Evolutionary conservation across 2,113 vertebrate species (phyloP).

Genomic region (Misgurnus anguillicaudatus): DNA sequence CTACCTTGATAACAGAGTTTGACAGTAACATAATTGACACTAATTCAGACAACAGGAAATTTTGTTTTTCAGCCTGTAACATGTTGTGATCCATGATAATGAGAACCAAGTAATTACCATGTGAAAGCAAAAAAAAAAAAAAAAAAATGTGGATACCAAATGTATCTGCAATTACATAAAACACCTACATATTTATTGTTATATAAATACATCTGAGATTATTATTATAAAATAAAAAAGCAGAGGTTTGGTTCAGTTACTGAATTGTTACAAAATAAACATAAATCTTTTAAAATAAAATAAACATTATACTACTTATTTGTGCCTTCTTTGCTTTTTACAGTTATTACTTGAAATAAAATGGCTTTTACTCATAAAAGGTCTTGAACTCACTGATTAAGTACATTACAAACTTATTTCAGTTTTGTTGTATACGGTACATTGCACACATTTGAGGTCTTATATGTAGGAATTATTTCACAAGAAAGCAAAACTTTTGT

Average conservation of each 20-base stretch:
- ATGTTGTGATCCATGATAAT: no score
- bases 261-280: conserved; percentile 18
- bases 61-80: no score
- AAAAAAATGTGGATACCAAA: no score
- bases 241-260: conserved; percentile 72
- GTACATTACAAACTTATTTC: background rate
- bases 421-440: background rate
- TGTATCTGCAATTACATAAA: background rate
- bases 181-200: no score
- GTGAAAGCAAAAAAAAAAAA: no score
- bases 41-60: no score
- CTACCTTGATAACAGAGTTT: no score
- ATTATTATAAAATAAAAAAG: conserved; percentile 57
- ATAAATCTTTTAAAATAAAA: conserved; percentile 3
- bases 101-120: no score
- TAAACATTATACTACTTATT: background rate
- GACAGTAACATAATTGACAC: no score
- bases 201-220: background rate
- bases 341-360: background rate
- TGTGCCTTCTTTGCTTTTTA: background rate
- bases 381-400: conserved; percentile 54
- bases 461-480: background rate
- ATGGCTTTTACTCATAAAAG: conserved; percentile 66
- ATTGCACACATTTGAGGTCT: conserved; percentile 2
- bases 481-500: background rate